Base-by-base conservation (phyloP, 2,888 invertebrate genomes). In the Nomada hirtipes region DNA sequence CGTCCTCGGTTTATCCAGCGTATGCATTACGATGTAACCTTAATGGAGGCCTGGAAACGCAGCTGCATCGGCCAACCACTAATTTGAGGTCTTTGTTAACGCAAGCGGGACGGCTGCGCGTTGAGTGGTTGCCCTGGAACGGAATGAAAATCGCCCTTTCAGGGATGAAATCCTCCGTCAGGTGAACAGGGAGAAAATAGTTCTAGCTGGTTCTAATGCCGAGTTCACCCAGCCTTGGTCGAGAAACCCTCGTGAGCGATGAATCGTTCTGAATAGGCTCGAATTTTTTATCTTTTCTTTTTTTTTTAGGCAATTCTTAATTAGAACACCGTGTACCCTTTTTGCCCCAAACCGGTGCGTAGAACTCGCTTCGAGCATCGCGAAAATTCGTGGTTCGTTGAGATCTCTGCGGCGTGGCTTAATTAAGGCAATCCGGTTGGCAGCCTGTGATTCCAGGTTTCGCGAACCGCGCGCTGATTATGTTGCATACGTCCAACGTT, bases 31-130 rank as follows among this genome's bases (percentile, higher is more conserved):
- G 68, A 76, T 64, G 61, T 67, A 75, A 72, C 80, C 61, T 82
- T 80, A 86, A 86, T 85, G 76, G 74, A 79, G 72, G 47, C 63
- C 76, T 76, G 79, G 71, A 82, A 78, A 75, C 72, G 74, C 78
- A 78, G 70, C 75, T 78, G 71, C 76, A 74, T 60, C 57, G 71
- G 63, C 61, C 77, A 79, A 84, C 86, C 84, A 80, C 88, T 89
- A 90, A 89, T 90, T 88, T 88, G 85, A 85, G 87, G 86, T 89
- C 87, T 90, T 89, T 88, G 91, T 91, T 89, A 88, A 89, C 80
- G 84, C 72, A 84, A 88, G 85, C 83, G 63, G 75, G 78, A 78
- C 78, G 80, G 65, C 23, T 42, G 69, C 60, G 72, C 72, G 71
- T 68, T 82, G 70, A 88, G 88, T 82, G 82, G 84, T 82, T 86